Conservation (phyloP, 2,797 vertebrate species). For the Sciurus vulgaris region DNA sequence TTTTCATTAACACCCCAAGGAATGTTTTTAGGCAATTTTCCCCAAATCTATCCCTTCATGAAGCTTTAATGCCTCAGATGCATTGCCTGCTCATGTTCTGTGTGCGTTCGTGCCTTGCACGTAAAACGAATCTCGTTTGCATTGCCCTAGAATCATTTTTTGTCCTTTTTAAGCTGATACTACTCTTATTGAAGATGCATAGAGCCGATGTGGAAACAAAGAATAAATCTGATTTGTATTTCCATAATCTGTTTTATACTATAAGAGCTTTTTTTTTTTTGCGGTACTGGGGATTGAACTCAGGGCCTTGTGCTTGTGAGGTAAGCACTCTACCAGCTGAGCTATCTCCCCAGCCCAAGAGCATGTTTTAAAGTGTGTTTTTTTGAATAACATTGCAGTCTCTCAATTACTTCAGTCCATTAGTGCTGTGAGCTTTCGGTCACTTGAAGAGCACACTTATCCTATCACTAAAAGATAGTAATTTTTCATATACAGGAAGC, state of each 20-base stretch:
- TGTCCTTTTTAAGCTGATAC: not conserved
- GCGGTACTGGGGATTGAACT: too few species aligned
- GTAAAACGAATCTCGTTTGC: not conserved
- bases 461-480: not conserved
- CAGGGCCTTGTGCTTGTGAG: too few species aligned
- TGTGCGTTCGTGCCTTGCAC: conserved; percentile 1
- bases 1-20: not conserved
- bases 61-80: conserved; percentile 25
- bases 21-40: conserved; percentile 7
- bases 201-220: not conserved
- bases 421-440: not conserved
- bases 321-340: too few species aligned
- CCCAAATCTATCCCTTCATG: not conserved
- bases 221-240: conserved; percentile 44
- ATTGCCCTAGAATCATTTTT: conserved; percentile 7
- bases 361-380: conserved; percentile 32
- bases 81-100: not conserved
- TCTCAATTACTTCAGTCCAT: not conserved
- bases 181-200: not conserved
- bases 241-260: not conserved
- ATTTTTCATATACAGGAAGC: not conserved
- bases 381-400: conserved; percentile 8
- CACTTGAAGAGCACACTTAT: not conserved
- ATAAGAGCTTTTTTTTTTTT: not conserved
- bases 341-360: too few species aligned